Evolutionary conservation across 2,113 vertebrate species (phyloP).

Genomic region (Lethenteron camtschaticum): DNA sequence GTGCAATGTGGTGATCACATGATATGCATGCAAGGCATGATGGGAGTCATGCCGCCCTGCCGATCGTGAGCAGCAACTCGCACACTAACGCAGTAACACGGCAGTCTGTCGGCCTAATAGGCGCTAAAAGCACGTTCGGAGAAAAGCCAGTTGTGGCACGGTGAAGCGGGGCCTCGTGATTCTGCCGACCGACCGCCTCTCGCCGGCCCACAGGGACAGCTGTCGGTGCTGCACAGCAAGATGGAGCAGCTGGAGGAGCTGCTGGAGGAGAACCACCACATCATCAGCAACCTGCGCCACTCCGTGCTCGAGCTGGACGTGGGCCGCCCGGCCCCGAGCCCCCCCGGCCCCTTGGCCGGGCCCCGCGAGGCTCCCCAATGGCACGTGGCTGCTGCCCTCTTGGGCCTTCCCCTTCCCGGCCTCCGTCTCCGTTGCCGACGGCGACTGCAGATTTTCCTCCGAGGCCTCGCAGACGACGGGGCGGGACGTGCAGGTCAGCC

Average conservation of each 20-base stretch:
- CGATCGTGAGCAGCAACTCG: too few species aligned
- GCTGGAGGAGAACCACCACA: slow-evolving; percentile 91
- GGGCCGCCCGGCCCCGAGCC: too few species aligned
- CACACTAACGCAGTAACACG: background rate
- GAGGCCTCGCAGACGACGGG: too few species aligned
- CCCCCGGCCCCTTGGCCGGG: too few species aligned
- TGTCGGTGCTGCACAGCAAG: slow-evolving; percentile 87
- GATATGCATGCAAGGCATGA: too few species aligned
- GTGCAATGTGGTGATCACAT: too few species aligned
- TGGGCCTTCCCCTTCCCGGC: slow-evolving; percentile 58
- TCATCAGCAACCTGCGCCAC: slow-evolving; percentile 98
- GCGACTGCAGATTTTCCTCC: too few species aligned
- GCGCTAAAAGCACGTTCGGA: background rate
- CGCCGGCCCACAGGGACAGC: slow-evolving; percentile 46
- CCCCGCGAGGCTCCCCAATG: slow-evolving; percentile 28
- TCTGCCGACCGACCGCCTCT: background rate
- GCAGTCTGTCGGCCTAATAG: background rate
- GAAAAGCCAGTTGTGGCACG: slow-evolving; percentile 8
- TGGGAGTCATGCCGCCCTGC: too few species aligned
- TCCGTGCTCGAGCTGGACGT: slow-evolving; percentile 64
- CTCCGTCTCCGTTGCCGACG: slow-evolving; percentile 23
- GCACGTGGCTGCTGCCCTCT: slow-evolving; percentile 59
- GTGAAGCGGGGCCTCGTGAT: background rate
- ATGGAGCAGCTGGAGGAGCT: slow-evolving; percentile 96
- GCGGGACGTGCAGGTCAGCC: too few species aligned